A percentile compares a stretch with the other conserved stretches of the same genome.
phyloP scores from a whole-genome alignment of 2,888 invertebrate genomes.

The Acrobasis repandana region DNA sequence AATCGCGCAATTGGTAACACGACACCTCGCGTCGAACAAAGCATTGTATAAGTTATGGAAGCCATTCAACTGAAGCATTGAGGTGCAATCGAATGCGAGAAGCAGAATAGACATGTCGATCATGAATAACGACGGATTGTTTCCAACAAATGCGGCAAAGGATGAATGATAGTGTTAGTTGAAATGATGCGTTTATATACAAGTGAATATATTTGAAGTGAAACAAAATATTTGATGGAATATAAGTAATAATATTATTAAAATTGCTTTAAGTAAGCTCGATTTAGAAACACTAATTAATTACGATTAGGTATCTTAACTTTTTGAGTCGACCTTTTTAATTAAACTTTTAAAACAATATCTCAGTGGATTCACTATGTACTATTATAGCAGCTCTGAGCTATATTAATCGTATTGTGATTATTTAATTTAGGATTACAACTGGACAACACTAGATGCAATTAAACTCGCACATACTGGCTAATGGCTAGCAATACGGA shows the following conservation, averaged over 20 bases:
- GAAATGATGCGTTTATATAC: constrained; percentile 15
- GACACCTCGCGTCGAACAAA: constrained; percentile 51
- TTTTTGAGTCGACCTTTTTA: too few relatives aligned
- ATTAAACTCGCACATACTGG: too few relatives aligned
- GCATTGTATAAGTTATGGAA: constrained; percentile 44
- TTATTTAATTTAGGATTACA: not conserved
- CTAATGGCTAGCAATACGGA: too few relatives aligned
- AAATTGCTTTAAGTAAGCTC: constrained; percentile 7
- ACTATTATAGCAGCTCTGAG: not conserved
- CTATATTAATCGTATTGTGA: not conserved
- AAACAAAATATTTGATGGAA: constrained; percentile 10
- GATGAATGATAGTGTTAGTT: constrained; percentile 14
- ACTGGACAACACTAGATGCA: not conserved
- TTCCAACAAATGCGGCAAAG: not conserved
- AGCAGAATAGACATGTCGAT: constrained; percentile 34
- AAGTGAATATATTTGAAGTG: constrained; percentile 13
- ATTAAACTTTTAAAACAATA: not conserved
- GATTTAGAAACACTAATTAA: not conserved
- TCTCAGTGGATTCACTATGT: not conserved
- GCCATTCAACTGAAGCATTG: constrained; percentile 52
- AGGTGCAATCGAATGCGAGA: constrained; percentile 18
- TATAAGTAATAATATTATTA: not conserved
- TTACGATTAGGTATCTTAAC: not conserved
- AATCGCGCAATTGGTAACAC: constrained; percentile 41
- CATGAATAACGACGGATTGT: constrained; percentile 33